phyloP scores from a whole-genome alignment of 2,797 vertebrate species.

The Pogonophryne albipinna region DNA sequence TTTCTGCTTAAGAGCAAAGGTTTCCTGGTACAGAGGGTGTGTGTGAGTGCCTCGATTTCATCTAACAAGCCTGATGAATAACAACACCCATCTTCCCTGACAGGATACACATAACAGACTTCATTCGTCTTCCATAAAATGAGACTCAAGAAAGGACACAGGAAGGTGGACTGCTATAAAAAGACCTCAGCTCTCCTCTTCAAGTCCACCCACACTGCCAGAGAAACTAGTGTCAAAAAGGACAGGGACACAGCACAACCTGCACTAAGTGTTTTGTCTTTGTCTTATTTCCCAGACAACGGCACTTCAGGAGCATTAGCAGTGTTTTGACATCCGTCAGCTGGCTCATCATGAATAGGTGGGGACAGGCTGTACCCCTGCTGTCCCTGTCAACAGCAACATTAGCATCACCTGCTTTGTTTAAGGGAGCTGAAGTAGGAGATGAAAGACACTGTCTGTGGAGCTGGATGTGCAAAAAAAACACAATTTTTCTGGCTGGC shows the following conservation, averaged over 20 bases:
- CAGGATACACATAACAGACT: conserved; percentile 33
- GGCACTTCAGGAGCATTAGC: conserved; percentile 57
- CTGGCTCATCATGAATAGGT: conserved; percentile 62
- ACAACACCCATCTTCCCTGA: conserved; percentile 10
- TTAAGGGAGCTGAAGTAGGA: conserved; percentile 36
- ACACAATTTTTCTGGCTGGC: conserved; percentile 41
- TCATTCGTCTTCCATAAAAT: conserved; percentile 42
- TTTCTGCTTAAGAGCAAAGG: conserved; percentile 32
- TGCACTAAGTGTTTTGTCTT: conserved; percentile 36
- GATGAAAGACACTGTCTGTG: conserved; percentile 10
- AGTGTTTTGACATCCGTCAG: conserved; percentile 64
- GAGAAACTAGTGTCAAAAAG: conserved; percentile 45
- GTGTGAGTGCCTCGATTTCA: conserved; percentile 43
- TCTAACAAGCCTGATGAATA: conserved; percentile 36
- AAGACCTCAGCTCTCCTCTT: conserved; percentile 41
- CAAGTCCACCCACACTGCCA: conserved; percentile 45
- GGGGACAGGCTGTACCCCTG: conserved; percentile 67
- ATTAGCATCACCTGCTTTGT: conserved; percentile 66
- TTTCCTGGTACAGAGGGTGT: conserved; percentile 33
- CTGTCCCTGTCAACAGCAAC: conserved; percentile 64
- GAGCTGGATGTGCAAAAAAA: conserved; percentile 44
- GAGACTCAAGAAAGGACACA: conserved; percentile 35
- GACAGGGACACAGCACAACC: conserved; percentile 10
- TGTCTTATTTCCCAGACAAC: conserved; percentile 61
- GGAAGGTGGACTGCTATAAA: conserved; percentile 53